Conservation (phyloP, 2,113 vertebrate species). For the Rhinoptilus africanus region DNA sequence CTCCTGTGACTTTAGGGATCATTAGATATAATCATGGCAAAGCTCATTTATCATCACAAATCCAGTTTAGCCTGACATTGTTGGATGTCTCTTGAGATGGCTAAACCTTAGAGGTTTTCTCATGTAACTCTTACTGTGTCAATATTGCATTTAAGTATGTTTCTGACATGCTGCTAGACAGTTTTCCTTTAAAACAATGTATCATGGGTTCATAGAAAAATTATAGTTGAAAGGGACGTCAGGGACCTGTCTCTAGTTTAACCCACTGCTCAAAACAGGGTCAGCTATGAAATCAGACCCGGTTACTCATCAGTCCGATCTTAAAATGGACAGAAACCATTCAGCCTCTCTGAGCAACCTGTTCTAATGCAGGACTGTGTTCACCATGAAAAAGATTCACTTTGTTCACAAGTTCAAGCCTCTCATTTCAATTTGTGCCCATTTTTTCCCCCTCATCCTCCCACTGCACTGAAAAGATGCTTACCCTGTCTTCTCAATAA, state of each 20-base stretch:
- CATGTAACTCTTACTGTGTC: neutral
- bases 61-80: constrained; percentile 15
- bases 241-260: neutral
- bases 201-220: neutral
- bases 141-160: neutral
- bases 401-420: too few relatives aligned
- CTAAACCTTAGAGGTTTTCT: constrained; percentile 14
- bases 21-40: constrained; percentile 39
- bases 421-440: neutral
- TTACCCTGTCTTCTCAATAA: neutral
- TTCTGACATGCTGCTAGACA: neutral
- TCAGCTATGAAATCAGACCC: neutral
- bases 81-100: constrained; percentile 17
- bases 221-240: neutral
- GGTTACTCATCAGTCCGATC: neutral
- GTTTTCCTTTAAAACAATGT: neutral
- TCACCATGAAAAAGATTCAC: neutral
- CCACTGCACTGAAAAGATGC: neutral
- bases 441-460: neutral
- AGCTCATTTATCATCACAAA: constrained; percentile 35
- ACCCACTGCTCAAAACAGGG: neutral
- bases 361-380: neutral
- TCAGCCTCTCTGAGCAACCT: neutral
- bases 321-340: neutral
- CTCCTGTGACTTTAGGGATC: constrained; percentile 11